Evolutionary conservation across 2,888 invertebrate genomes (phyloP).

Genomic region (Achlya flavicornis): DNA sequence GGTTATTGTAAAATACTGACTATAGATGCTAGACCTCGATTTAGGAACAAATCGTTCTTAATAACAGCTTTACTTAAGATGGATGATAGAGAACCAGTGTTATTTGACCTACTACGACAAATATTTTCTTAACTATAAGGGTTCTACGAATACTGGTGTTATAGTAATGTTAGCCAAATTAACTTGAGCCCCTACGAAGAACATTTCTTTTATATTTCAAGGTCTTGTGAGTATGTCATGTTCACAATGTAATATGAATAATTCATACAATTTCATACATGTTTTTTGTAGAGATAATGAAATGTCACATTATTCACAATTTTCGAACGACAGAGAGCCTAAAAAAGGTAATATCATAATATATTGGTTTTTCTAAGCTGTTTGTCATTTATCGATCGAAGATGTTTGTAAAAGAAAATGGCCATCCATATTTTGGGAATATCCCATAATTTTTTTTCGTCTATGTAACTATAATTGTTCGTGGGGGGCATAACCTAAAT

Average conservation of each 20-base stretch:
- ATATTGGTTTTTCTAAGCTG: not conserved
- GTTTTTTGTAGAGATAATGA: slow-evolving; percentile 46
- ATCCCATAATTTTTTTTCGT: too few species aligned
- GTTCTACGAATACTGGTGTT: slow-evolving; percentile 10
- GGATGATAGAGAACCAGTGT: not conserved
- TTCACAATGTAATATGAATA: slow-evolving; percentile 52
- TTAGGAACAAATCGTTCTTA: slow-evolving; percentile 18
- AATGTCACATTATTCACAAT: slow-evolving; percentile 72
- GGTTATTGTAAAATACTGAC: slow-evolving; percentile 38
- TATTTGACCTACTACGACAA: slow-evolving; percentile 26
- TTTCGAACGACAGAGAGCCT: slow-evolving; percentile 54
- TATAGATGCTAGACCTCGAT: slow-evolving; percentile 5
- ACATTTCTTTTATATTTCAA: not conserved
- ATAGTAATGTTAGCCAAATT: not conserved
- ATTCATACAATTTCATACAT: slow-evolving; percentile 60
- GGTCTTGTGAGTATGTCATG: slow-evolving; percentile 23
- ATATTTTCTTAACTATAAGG: slow-evolving; percentile 21
- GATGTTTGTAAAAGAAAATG: not conserved
- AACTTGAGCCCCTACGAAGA: slow-evolving; percentile 2
- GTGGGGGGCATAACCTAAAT: too few species aligned
- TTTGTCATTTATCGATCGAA: too few species aligned
- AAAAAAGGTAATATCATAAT: slow-evolving; percentile 31
- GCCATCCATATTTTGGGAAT: not conserved
- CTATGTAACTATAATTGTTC: too few species aligned
- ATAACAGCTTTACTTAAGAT: not conserved